phyloP scores from a whole-genome alignment of 2,113 vertebrate genomes.

The Nothoprocta perdicaria region DNA sequence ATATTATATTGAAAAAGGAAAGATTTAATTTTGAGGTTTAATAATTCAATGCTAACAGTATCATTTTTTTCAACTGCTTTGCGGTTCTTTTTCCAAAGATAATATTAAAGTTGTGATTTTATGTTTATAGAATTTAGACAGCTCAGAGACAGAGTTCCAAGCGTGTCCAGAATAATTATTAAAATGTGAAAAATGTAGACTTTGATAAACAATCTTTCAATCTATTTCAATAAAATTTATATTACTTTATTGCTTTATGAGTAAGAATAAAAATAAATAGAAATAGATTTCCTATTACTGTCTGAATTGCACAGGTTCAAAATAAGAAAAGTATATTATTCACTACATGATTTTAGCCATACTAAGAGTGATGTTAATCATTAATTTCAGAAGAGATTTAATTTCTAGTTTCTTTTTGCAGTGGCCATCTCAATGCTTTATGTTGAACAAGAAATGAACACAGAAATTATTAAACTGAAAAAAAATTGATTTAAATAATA shows the following conservation, averaged over 20 bases:
- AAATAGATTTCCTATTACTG: background rate
- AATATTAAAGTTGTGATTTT: background rate
- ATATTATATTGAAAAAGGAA: background rate
- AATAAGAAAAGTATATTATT: background rate
- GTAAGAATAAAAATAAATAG: slow-evolving; percentile 9
- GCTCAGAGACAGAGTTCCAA: background rate
- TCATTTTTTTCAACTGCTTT: background rate
- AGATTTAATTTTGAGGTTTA: background rate
- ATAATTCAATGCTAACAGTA: background rate
- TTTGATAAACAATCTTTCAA: background rate
- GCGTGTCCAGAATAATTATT: background rate
- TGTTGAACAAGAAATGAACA: slow-evolving; percentile 15
- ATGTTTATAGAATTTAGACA: background rate
- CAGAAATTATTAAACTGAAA: background rate
- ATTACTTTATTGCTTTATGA: background rate
- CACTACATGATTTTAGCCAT: background rate
- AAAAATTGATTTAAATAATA: slow-evolving; percentile 53
- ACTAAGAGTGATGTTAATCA: background rate
- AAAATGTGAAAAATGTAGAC: background rate
- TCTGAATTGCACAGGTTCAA: background rate
- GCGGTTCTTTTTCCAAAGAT: background rate
- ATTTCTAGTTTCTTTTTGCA: background rate
- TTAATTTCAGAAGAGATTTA: background rate
- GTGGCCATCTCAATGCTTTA: slow-evolving; percentile 11
- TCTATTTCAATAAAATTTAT: background rate